Conservation (phyloP, 1,140 invertebrate species). For the Bombus affinis region DNA sequence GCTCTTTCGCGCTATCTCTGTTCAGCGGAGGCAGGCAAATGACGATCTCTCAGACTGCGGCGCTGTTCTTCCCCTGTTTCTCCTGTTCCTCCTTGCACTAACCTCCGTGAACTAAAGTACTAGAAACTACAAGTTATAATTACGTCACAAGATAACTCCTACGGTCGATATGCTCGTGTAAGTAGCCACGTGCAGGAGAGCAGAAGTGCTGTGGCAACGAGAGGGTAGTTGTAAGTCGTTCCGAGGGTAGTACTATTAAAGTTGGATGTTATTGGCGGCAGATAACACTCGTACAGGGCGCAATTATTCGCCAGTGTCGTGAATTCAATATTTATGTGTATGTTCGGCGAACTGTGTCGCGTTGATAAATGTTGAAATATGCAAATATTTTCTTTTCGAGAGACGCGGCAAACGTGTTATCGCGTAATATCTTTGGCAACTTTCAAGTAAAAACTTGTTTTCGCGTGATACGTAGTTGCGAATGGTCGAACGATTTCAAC, state of each 20-base stretch:
- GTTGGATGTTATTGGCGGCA: constrained; percentile 51
- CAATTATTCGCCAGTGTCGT: constrained; percentile 17
- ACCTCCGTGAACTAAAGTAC: constrained; percentile 50
- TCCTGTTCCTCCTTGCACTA: constrained; percentile 34
- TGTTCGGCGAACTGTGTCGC: not conserved
- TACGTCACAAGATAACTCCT: constrained; percentile 57
- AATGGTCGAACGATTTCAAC: no score
- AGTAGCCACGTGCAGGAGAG: constrained; percentile 17
- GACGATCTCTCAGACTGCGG: constrained; percentile 32
- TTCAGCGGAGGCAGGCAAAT: constrained; percentile 14
- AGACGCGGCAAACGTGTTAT: not conserved
- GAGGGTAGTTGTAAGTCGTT: constrained; percentile 23
- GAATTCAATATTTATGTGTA: constrained; percentile 16
- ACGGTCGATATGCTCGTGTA: constrained; percentile 52
- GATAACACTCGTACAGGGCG: constrained; percentile 27
- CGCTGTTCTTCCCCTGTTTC: constrained; percentile 4
- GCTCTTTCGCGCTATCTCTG: not conserved
- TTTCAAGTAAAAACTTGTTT: no score
- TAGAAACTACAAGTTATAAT: constrained; percentile 64
- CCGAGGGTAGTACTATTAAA: constrained; percentile 15
- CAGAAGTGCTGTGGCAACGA: not conserved
- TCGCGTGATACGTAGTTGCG: no score
- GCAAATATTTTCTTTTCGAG: not conserved
- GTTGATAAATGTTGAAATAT: not conserved
- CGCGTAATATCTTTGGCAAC: not conserved